Base-by-base conservation (phyloP, 2,888 invertebrate species). In the Heteromurus nitidus region DNA sequence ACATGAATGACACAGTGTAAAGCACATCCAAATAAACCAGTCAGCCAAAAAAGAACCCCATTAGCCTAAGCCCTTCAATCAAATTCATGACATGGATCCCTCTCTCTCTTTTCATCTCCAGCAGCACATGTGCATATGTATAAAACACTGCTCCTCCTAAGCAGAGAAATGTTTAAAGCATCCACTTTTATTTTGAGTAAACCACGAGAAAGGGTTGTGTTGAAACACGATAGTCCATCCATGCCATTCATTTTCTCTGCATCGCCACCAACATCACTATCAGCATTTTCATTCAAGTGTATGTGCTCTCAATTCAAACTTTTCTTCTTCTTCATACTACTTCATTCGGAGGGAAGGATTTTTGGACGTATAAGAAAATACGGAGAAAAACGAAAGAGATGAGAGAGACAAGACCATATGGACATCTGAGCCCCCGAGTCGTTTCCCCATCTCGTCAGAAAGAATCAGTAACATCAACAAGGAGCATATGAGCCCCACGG, bases 61-160 rank as follows among this genome's bases (percentile, higher is more conserved):
- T 73, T 73, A 73, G 73, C 64, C 55, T 74, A 74, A 74, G 74
- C 74, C 74, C 55, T 74, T 74, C 74, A 74, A 74, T 74, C 74
- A 74, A 74, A 74, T 65, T 36, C 64, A 28, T 26, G 55, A 74
- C 65, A 65, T 65, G 65, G 64, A 53, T 16, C 65, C 65, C 74
- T 55, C 65, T 50, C 70, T 20, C 24, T 62, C 26, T 26, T 2
- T 65, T 62, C 47, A 47, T 62, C 36, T 62, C 30, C 62, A 62
- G n/a, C n/a, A n/a, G n/a, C n/a, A n/a, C n/a, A n/a, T n/a, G n/a
- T n/a, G n/a, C n/a, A n/a, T n/a, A n/a, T n/a, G n/a, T n/a, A n/a
- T n/a, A n/a, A n/a, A n/a, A n/a, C 31, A 30, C 3, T 16, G 2
- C 30, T 62, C 18, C 30, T 62, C 1, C 24, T 31, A 55, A 24